Evolutionary conservation across 2,113 vertebrate species (phyloP).

Genomic region (Apistogramma diplotaenia): DNA sequence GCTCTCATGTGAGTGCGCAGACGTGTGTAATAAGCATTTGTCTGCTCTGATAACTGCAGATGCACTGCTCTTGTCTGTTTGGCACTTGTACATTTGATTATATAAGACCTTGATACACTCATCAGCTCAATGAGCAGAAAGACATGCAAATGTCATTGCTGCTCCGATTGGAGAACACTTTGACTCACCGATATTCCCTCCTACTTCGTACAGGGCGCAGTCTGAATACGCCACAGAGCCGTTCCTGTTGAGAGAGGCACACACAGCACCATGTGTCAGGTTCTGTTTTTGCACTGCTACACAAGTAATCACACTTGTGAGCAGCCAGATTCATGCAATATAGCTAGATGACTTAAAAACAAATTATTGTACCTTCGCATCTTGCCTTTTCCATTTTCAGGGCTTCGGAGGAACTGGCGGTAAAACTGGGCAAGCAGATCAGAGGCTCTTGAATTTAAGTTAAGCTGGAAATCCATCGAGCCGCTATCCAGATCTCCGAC

Average conservation of each 20-base stretch:
- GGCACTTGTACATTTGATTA: conserved; percentile 43
- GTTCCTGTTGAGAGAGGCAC: conserved; percentile 66
- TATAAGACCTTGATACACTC: conserved; percentile 36
- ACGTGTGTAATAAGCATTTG: conserved; percentile 61
- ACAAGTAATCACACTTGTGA: background rate
- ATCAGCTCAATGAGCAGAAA: conserved; percentile 64
- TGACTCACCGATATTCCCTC: conserved; percentile 86
- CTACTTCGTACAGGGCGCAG: conserved; percentile 83
- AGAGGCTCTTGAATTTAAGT: conserved; percentile 74
- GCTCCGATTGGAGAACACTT: background rate
- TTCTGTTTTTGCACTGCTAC: background rate
- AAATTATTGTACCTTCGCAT: conserved; percentile 40
- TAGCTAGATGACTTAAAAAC: background rate
- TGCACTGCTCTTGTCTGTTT: conserved; percentile 40
- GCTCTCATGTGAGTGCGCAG: conserved; percentile 33
- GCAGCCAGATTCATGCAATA: background rate
- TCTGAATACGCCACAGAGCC: conserved; percentile 64
- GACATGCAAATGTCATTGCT: conserved; percentile 56
- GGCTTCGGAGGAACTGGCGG: conserved; percentile 68
- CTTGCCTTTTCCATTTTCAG: conserved; percentile 73
- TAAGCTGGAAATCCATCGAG: conserved; percentile 80
- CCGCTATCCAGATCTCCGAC: conserved; percentile 74
- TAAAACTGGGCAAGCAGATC: conserved; percentile 84
- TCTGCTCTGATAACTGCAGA: conserved; percentile 73
- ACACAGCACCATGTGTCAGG: background rate